Evolutionary conservation across 2,797 vertebrate genomes (phyloP), one percentile per base, ranked within the genome.

Genomic region (Gymnopithys bicolor): DNA sequence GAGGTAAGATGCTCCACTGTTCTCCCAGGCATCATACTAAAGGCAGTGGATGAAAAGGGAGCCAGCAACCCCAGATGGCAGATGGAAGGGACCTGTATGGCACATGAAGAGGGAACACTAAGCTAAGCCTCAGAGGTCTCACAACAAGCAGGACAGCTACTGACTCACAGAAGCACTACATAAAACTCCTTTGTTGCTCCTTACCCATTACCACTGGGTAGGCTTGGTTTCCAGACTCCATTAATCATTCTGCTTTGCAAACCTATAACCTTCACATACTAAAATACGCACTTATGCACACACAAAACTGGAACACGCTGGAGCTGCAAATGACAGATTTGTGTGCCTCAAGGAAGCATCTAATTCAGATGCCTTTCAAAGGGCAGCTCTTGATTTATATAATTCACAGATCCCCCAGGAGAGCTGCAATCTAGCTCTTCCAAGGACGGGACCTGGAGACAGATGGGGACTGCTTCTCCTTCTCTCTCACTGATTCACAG

Each of bases 211-310:
- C 80, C 77, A 46, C 78, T 84, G 64, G 16, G 46, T 93, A 84
- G 90, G 67, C 78, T 93, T 90, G 16, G 56, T 93, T 96, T 97
- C 80, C 78, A 96, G 78, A 85, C 73, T 71, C 71, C 64, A 88
- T 93, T 94, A 94, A 93, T 96, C 92, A 95, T 84, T 94, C 73
- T 94, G 81, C 84, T 97, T 95, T 93, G 84, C 78, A 94, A 74
- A 94, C 70, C 35, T 95, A 95, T 96, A 94, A 76, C 93, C 84
- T 92, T 77, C 66, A 55, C 43, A 23, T 78, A 83, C 27, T 84
- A 75, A 82, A 94, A 84, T 53, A 79, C 15, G 3, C 7, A 53
- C 25, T 67, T 23, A 27, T 45, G 52, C 49, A 5, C 32, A 52
- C 28, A 60, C 19, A 67, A 45, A 84, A 35, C 59, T 55, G 77